Conservation (phyloP, 1,140 invertebrate species). For the Monochamus saltuarius region DNA sequence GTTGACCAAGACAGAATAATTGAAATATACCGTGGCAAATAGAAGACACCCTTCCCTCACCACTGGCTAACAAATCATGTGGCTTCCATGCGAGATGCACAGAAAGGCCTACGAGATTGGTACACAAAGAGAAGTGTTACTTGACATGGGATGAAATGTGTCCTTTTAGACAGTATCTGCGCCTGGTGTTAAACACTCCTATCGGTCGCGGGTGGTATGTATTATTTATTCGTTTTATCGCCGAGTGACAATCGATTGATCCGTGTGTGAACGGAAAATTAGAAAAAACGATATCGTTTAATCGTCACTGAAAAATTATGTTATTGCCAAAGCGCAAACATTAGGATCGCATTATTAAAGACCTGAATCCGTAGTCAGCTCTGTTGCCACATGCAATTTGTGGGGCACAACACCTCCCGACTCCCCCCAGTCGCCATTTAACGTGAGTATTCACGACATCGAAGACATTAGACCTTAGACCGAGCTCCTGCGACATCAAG, state of each 20-base stretch:
- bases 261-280: constrained; percentile 24
- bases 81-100: constrained; percentile 37
- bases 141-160: constrained; percentile 19
- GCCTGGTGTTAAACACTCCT: constrained; percentile 6
- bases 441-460: constrained; percentile 21
- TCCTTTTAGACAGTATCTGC: neutral
- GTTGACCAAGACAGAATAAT: constrained; percentile 97
- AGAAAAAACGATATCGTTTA: constrained; percentile 12
- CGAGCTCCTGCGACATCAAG: constrained; percentile 27
- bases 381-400: constrained; percentile 17
- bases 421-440: neutral
- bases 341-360: constrained; percentile 8
- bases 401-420: neutral
- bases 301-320: constrained; percentile 1
- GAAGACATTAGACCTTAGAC: constrained; percentile 25
- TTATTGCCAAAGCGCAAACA: no score
- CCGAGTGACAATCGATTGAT: constrained; percentile 46
- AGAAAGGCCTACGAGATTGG: constrained; percentile 36
- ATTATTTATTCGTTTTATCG: constrained; percentile 43
- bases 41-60: constrained; percentile 44
- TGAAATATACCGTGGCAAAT: constrained; percentile 90
- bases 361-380: constrained; percentile 28
- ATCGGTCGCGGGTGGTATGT: constrained; percentile 24
- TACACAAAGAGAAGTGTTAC: constrained; percentile 18
- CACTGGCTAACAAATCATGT: constrained; percentile 37